Conservation (phyloP, 2,888 invertebrate genomes). For the Caenorhabditis imperialis region DNA sequence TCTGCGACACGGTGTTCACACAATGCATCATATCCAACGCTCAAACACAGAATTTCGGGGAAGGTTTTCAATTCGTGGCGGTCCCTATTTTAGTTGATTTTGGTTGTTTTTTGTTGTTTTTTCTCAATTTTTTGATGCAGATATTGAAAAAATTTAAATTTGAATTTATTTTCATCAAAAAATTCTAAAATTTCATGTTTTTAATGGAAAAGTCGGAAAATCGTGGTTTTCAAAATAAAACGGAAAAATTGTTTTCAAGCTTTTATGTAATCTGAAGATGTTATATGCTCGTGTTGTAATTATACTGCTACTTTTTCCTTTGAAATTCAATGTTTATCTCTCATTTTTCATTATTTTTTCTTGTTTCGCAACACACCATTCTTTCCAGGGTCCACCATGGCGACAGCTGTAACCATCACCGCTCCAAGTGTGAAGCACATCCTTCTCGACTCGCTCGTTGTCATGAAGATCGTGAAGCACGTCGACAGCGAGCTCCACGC, state of each 20-base stretch:
- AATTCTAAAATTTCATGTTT: background rate
- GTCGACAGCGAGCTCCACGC: constrained; percentile 77
- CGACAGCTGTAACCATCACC: constrained; percentile 51
- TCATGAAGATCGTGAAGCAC: constrained; percentile 78
- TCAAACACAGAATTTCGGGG: constrained; percentile 24
- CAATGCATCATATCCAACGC: constrained; percentile 28
- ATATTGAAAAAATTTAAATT: no score
- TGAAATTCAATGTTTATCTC: background rate
- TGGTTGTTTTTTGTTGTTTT: background rate
- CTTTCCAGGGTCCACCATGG: constrained; percentile 36
- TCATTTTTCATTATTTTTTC: background rate
- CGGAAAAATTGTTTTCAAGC: no score
- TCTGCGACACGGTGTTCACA: constrained; percentile 30
- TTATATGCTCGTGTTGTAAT: no score
- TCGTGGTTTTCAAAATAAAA: no score
- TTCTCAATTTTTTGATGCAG: no score
- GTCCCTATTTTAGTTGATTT: constrained; percentile 23
- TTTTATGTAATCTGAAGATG: no score
- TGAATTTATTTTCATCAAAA: background rate
- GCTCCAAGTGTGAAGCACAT: constrained; percentile 68
- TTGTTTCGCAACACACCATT: background rate
- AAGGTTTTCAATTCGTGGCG: constrained; percentile 1
- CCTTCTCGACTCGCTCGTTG: constrained; percentile 75
- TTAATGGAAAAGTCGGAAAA: no score
- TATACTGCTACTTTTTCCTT: background rate